phyloP scores from a whole-genome alignment of 2,888 invertebrate species.

The Platycnemis pennipes region DNA sequence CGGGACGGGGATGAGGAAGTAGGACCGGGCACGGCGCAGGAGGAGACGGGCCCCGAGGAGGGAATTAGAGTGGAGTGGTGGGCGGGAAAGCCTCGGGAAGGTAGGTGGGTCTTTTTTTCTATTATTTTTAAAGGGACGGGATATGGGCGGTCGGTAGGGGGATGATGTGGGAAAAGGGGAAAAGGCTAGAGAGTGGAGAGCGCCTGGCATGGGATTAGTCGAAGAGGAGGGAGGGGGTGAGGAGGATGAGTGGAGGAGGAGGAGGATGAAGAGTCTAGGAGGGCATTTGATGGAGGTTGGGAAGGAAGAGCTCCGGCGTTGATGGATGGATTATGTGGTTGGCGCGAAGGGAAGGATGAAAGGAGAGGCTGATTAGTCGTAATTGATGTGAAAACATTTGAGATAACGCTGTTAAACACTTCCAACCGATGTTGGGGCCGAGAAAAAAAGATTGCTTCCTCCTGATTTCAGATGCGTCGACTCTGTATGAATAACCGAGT shows the following conservation, averaged over 20 bases:
- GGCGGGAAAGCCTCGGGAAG: neutral
- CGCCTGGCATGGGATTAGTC: conserved; percentile 12
- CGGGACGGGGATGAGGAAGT: neutral
- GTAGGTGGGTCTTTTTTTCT: neutral
- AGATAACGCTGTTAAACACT: conserved; percentile 66
- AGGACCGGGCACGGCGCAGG: neutral
- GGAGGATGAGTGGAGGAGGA: neutral
- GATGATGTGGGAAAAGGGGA: neutral
- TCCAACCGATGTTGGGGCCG: conserved; percentile 42
- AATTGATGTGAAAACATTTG: conserved; percentile 68
- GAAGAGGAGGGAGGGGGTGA: neutral
- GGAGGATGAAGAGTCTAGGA: neutral
- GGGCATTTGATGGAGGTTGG: neutral
- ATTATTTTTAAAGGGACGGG: neutral
- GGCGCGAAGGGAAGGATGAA: conserved; percentile 47
- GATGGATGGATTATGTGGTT: conserved; percentile 65
- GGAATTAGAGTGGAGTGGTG: conserved; percentile 24
- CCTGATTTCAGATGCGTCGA: conserved; percentile 37
- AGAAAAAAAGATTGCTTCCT: conserved; percentile 34
- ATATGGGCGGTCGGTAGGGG: neutral
- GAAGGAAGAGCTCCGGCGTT: conserved; percentile 1
- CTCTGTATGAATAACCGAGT: conserved; percentile 20
- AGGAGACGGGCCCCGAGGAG: neutral
- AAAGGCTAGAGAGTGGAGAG: no score
- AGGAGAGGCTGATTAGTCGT: conserved; percentile 63